These are phyloP conservation scores for Apolygus lucorum DNA, from an alignment of 1,140 invertebrate genomes.

Conservation along the genomic window DNA sequence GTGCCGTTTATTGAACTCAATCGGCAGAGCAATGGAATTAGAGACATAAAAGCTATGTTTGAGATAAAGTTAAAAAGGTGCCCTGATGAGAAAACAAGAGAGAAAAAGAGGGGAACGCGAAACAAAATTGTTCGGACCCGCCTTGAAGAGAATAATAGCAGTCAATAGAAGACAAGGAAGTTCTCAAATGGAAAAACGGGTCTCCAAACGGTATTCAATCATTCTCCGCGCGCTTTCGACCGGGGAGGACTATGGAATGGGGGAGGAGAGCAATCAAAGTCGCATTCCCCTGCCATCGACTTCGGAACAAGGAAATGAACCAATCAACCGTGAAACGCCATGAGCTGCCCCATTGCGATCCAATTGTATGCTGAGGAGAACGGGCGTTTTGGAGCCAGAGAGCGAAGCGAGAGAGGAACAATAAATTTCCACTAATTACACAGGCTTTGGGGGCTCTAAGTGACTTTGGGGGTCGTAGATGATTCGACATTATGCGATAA, in stretches of 20 bases:
- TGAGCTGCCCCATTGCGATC: slow-evolving; percentile 3
- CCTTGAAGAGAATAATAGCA: slow-evolving; percentile 11
- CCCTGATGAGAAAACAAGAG: too few species aligned
- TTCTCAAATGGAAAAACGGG: neutral
- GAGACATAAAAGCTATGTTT: too few species aligned
- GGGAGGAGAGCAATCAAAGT: slow-evolving; percentile 4
- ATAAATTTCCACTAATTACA: too few species aligned
- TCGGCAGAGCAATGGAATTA: too few species aligned
- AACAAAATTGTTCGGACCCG: too few species aligned
- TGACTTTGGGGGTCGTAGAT: too few species aligned
- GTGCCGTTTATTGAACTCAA: too few species aligned
- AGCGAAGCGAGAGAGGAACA: too few species aligned
- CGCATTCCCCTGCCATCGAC: neutral
- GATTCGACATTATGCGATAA: too few species aligned
- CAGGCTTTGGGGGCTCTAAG: too few species aligned
- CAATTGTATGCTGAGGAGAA: neutral
- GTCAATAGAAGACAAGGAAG: slow-evolving; percentile 2
- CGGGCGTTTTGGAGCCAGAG: neutral
- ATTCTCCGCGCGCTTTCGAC: neutral
- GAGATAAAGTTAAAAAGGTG: too few species aligned
- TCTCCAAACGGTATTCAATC: slow-evolving; percentile 11
- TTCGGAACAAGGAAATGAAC: slow-evolving; percentile 12
- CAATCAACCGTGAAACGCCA: slow-evolving; percentile 11
- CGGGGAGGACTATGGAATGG: neutral
- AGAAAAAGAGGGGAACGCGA: too few species aligned